Evolutionary conservation across 1,140 invertebrate species (phyloP).

Genomic region (Drosophila repletoides): DNA sequence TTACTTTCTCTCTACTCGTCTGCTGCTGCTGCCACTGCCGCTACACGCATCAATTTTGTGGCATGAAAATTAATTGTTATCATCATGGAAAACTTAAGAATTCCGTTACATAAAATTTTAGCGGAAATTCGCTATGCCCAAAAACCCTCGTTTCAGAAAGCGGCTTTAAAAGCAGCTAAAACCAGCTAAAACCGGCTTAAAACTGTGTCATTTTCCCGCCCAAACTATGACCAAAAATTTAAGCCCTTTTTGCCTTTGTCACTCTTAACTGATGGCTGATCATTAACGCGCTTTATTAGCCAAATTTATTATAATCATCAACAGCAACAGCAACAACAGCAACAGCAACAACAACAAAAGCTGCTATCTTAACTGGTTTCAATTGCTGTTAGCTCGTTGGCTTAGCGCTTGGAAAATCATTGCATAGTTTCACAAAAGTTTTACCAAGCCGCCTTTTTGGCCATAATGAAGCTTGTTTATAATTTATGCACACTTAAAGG

Average conservation of each 20-base stretch:
- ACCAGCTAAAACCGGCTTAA: not conserved
- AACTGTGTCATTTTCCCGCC: too few species aligned
- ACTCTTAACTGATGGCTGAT: constrained; percentile 63
- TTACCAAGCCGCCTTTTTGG: constrained; percentile 37
- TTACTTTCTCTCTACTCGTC: not conserved
- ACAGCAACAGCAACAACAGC: constrained; percentile 3
- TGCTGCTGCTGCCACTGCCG: not conserved
- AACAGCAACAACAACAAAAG: not conserved
- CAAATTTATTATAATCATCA: constrained; percentile 76
- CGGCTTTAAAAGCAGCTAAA: not conserved
- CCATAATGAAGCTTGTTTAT: constrained; percentile 68
- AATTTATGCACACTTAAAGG: constrained; percentile 74
- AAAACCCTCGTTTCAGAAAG: not conserved
- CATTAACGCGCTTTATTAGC: constrained; percentile 77
- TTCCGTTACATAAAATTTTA: constrained; percentile 14
- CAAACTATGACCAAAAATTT: constrained; percentile 11
- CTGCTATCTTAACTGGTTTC: constrained; percentile 21
- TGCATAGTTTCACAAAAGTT: constrained; percentile 63
- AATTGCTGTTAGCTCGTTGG: constrained; percentile 27
- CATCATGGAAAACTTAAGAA: constrained; percentile 18
- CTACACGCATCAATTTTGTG: constrained; percentile 44
- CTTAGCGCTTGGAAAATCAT: constrained; percentile 32
- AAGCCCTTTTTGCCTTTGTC: constrained; percentile 42
- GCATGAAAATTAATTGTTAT: constrained; percentile 36
- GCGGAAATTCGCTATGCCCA: not conserved